A percentile compares a stretch with the other conserved stretches of the same genome.
Evolutionary conservation across 2,113 vertebrate genomes (phyloP).

Genomic region (Phalacrocorax carbo): DNA sequence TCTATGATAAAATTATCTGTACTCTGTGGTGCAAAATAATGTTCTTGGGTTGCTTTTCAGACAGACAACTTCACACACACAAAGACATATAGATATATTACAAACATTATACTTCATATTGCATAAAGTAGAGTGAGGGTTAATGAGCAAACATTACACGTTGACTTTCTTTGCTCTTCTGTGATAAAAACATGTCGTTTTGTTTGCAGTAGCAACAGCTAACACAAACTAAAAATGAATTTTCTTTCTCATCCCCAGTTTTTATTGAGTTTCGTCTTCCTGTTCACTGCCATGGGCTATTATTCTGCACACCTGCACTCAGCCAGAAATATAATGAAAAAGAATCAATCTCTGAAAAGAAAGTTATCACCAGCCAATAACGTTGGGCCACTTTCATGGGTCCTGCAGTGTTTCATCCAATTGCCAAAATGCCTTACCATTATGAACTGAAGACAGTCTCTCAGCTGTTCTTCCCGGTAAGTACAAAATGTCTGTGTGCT

Average conservation of each 20-base stretch:
- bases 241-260: conserved; percentile 56
- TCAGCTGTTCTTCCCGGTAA: neutral
- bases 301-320: conserved; percentile 57
- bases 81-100: neutral
- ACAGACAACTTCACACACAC: neutral
- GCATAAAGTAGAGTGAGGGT: neutral
- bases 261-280: conserved; percentile 68
- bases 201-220: neutral
- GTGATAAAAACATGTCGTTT: neutral
- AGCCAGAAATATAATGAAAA: conserved; percentile 64
- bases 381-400: neutral
- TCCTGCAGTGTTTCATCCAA: neutral
- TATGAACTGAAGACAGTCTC: neutral
- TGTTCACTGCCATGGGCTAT: conserved; percentile 54
- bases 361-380: conserved; percentile 50
- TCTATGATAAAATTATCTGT: neutral
- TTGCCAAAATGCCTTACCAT: conserved; percentile 1
- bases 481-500: neutral
- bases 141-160: neutral
- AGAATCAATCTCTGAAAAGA: conserved; percentile 60
- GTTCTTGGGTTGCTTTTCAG: neutral
- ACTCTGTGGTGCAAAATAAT: neutral
- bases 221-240: conserved; percentile 47
- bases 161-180: neutral
- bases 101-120: neutral